Evolutionary conservation across 1,140 invertebrate species (phyloP), one percentile per base, ranked within the genome.

Genomic region (Aphaenogaster ashmeadi): DNA sequence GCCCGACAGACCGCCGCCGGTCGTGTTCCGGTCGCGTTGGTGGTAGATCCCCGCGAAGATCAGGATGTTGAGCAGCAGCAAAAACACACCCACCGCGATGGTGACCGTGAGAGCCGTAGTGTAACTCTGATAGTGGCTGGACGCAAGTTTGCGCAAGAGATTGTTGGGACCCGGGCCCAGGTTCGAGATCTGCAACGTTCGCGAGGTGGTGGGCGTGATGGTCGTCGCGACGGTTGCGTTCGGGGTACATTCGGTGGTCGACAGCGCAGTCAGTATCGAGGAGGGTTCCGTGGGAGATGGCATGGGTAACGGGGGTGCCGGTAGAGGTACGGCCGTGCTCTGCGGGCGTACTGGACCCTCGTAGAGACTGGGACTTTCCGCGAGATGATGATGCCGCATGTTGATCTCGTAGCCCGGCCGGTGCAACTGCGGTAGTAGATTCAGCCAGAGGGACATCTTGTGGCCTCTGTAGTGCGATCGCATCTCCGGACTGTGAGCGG

Each of bases 41-140:
- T 99, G 98, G 93, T 99, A 99, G 58, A 99, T 98, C 47, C 98
- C 98, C 52, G 98, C 98, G 92, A 99, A 99, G 72, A 99, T 99
- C 0, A 99, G 96, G 8, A 99, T 97, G 94, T 99, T 99, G 2
- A 99, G 96, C 9, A 99, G 96, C 4, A 99, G 96, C 8, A 98
- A 95, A 84, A 98, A 98, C 86, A 98, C 98, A 0, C 99, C 99
- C 2, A 99, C 98, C 0, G 98, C 98, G 77, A 99, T 98, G 0
- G 98, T 99, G 3, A 99, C 97, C n/a, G 98, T 98, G 0, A 99
- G 95, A 0, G 98, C 98, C 0, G 98, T 98, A 0, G 98, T 98
- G 94, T 98, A 98, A 50, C 97, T 98, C 91, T 98, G 97, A 91
- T 98, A 98, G 92, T 98, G 97, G 87, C 97, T 98, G 9, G 97